These are phyloP conservation scores for Marisa cornuarietis DNA, from an alignment of 1,140 invertebrate species.

Conservation along the genomic window DNA sequence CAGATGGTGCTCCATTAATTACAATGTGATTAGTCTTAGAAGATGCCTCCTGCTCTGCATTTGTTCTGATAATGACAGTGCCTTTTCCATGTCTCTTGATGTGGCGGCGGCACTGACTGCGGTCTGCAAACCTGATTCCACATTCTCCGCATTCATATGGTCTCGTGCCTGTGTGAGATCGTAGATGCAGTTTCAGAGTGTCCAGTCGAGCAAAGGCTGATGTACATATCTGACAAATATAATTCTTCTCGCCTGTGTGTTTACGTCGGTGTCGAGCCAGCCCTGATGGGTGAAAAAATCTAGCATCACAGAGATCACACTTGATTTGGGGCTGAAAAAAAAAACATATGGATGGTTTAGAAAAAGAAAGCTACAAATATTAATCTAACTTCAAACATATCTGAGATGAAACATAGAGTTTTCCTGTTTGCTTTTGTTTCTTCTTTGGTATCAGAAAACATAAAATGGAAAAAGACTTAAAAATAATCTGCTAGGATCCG, in stretches of 20 bases:
- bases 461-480: not conserved
- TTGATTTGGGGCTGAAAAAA: conserved; percentile 17
- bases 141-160: conserved; percentile 39
- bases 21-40: not conserved
- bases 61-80: not conserved
- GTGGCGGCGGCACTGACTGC: conserved; percentile 14
- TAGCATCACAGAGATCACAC: conserved; percentile 13
- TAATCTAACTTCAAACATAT: not conserved
- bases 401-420: not conserved
- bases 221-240: conserved; percentile 17
- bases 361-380: not conserved
- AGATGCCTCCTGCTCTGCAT: not conserved
- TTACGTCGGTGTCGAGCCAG: conserved; percentile 19
- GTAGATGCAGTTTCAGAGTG: conserved; percentile 77
- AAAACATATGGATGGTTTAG: not conserved
- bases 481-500: not conserved
- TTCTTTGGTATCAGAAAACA: not conserved
- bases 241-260: conserved; percentile 32
- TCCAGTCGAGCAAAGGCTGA: conserved; percentile 15
- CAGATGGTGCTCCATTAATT: not conserved
- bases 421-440: not conserved
- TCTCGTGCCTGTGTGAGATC: conserved; percentile 69
- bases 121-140: not conserved
- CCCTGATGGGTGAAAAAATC: conserved; percentile 14
- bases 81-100: not conserved